Percentiles rank a stretch among this genome's conserved stretches.
phyloP scores from a whole-genome alignment of 2,797 vertebrate species.

The Lagorchestes hirsutus region DNA sequence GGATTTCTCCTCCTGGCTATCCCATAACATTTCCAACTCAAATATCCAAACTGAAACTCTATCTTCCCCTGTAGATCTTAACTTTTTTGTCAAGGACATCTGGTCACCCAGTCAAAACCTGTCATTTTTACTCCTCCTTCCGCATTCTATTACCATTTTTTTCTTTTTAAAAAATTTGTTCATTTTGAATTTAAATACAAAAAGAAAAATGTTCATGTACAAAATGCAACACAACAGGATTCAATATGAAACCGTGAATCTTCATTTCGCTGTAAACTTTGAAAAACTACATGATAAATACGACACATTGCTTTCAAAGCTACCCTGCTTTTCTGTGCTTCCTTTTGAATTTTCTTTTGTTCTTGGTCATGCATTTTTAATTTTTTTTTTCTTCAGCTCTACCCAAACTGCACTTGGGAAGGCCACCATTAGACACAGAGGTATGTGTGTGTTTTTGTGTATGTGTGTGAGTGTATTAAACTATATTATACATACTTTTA shows the following conservation, averaged over 20 bases:
- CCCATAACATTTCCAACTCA: neutral
- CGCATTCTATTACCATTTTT: neutral
- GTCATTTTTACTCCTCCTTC: neutral
- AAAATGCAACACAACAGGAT: neutral
- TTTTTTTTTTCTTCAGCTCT: neutral
- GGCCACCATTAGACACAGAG: neutral
- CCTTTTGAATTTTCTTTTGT: neutral
- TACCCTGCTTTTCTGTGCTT: neutral
- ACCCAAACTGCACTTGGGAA: neutral
- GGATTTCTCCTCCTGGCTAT: neutral
- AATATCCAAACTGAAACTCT: neutral
- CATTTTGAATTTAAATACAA: neutral
- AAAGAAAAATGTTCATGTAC: neutral
- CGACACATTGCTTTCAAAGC: neutral
- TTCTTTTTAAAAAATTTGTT: neutral
- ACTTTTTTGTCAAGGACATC: neutral
- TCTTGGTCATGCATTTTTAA: neutral
- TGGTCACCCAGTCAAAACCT: neutral
- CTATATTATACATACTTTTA: neutral
- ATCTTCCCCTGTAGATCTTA: neutral
- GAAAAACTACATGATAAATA: neutral
- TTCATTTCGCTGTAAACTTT: neutral
- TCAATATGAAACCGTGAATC: neutral
- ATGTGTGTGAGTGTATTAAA: neutral
- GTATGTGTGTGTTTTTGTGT: too few species aligned